phyloP scores from a whole-genome alignment of 2,888 invertebrate genomes.

The Cyclophora albipunctata region DNA sequence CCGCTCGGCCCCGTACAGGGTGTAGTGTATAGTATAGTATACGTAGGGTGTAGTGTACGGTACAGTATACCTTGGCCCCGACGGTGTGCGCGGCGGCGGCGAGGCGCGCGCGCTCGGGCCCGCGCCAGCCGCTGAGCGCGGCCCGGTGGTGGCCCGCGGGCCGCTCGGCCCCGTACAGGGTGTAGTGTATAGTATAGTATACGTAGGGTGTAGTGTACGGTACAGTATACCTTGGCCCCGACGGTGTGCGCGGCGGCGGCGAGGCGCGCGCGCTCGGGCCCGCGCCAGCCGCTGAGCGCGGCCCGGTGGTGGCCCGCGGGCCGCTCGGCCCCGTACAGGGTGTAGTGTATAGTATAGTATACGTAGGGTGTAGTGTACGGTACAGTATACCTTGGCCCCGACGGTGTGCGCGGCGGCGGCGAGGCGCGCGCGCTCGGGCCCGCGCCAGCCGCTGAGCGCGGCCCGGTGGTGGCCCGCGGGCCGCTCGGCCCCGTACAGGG shows the following conservation, averaged over 20 bases:
- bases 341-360: slow-evolving; percentile 17
- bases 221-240: slow-evolving; percentile 82
- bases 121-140: slow-evolving; percentile 91
- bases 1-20: slow-evolving; percentile 79
- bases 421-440: slow-evolving; percentile 87
- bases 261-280: slow-evolving; percentile 87
- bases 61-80: slow-evolving; percentile 82
- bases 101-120: slow-evolving; percentile 87
- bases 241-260: slow-evolving; percentile 89
- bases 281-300: slow-evolving; percentile 91
- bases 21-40: slow-evolving; percentile 17
- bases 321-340: slow-evolving; percentile 79
- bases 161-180: slow-evolving; percentile 79
- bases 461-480: slow-evolving; percentile 87
- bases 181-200: slow-evolving; percentile 17
- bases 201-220: no score
- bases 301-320: slow-evolving; percentile 87
- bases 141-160: slow-evolving; percentile 87
- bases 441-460: slow-evolving; percentile 91
- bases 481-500: slow-evolving; percentile 79
- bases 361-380: neutral
- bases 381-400: slow-evolving; percentile 82
- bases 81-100: slow-evolving; percentile 89
- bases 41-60: no score
- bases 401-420: slow-evolving; percentile 89